Percentiles rank a stretch among this genome's conserved stretches.
These are phyloP conservation scores for Papilio polytes DNA, from an alignment of 1,140 invertebrate genomes.

Conservation along the genomic window DNA sequence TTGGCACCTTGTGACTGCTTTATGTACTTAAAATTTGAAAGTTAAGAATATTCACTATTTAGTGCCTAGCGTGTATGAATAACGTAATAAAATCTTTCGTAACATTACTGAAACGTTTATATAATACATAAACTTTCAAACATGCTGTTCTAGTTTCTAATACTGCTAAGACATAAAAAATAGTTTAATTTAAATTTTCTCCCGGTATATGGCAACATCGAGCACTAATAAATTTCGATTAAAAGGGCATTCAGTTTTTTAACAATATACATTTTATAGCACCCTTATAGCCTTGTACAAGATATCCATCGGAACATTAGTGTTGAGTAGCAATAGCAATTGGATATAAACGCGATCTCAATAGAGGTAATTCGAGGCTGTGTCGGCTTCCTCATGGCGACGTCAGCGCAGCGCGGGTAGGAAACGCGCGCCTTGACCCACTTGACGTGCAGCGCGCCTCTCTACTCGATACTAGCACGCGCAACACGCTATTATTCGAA, in stretches of 20 bases:
- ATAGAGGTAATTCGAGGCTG: slow-evolving; percentile 57
- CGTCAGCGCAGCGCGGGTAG: slow-evolving; percentile 55
- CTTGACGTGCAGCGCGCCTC: slow-evolving; percentile 52
- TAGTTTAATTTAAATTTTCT: neutral
- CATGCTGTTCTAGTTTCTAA: neutral
- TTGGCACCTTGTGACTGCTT: neutral
- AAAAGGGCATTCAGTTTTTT: neutral
- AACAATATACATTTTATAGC: neutral
- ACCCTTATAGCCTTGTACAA: neutral
- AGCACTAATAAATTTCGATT: neutral
- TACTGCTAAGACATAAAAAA: neutral
- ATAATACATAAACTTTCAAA: neutral
- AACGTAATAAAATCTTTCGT: neutral
- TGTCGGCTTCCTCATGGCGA: slow-evolving; percentile 68
- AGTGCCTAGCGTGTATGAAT: neutral
- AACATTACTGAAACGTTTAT: neutral
- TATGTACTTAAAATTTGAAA: neutral
- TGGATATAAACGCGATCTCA: slow-evolving; percentile 46
- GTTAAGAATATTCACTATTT: neutral
- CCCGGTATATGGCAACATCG: neutral
- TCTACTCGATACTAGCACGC: slow-evolving; percentile 41
- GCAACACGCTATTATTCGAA: slow-evolving; percentile 12
- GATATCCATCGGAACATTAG: slow-evolving; percentile 26
- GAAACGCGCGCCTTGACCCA: slow-evolving; percentile 79
- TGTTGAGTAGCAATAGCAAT: slow-evolving; percentile 23